A percentile compares a stretch with the other conserved stretches of the same genome.
These are phyloP conservation scores for Trochalopteron elliotii DNA, from an alignment of 2,113 vertebrate genomes.

Conservation along the genomic window DNA sequence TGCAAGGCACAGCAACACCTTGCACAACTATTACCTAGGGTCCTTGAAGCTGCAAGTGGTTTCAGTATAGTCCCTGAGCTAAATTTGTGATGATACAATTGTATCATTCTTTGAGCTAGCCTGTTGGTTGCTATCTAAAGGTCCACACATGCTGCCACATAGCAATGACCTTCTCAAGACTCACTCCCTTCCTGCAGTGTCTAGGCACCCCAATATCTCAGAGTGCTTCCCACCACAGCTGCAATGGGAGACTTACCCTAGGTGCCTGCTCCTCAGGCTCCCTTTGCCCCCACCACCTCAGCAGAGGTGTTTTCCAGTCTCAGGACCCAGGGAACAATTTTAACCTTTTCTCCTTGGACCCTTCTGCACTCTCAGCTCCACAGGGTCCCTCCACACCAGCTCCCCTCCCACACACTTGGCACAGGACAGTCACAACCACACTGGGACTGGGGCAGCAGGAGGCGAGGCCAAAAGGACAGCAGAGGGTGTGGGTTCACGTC, in stretches of 20 bases:
- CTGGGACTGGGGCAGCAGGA: not conserved
- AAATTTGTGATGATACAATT: not conserved
- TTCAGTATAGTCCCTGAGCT: not conserved
- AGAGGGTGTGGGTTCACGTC: not conserved
- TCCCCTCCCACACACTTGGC: not conserved
- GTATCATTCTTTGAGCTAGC: not conserved
- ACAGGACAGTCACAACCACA: accelerated
- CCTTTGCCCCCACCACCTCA: not conserved
- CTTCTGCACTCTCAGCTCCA: not conserved
- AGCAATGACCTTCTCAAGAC: not conserved
- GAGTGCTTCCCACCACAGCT: not conserved
- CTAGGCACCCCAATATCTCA: not conserved
- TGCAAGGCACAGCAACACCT: not conserved
- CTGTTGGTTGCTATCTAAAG: not conserved
- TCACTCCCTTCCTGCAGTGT: not conserved
- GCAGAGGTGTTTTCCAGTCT: not conserved
- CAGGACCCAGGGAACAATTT: not conserved
- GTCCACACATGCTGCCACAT: not conserved
- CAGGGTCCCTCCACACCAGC: accelerated
- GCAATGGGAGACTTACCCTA: not conserved
- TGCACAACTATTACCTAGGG: not conserved
- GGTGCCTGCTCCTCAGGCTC: not conserved
- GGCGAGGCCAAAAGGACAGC: not conserved
- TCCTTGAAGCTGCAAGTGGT: not conserved
- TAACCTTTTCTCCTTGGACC: not conserved